Conservation (phyloP, 2,797 vertebrate genomes). For the Paedocypris micromegethes region DNA sequence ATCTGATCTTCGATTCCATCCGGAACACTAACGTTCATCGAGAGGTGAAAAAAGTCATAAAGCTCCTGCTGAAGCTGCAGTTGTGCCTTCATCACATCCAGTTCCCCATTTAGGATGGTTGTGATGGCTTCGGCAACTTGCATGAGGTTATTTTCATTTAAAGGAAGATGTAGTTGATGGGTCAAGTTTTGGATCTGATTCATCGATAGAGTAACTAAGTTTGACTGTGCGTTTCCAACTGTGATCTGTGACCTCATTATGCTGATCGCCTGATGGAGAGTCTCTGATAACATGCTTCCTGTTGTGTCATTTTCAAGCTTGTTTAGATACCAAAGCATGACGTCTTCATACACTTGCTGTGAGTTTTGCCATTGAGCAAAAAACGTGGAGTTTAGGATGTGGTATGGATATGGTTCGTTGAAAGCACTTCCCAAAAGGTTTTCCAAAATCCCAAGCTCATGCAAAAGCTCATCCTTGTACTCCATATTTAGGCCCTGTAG, state of each 20-base stretch:
- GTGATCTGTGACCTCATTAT: slow-evolving; percentile 59
- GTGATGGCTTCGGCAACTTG: slow-evolving; percentile 51
- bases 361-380: slow-evolving; percentile 36
- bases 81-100: slow-evolving; percentile 43
- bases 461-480: slow-evolving; percentile 53
- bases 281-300: slow-evolving; percentile 48
- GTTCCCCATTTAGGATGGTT: slow-evolving; percentile 46
- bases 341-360: slow-evolving; percentile 52
- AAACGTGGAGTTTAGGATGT: slow-evolving; percentile 47
- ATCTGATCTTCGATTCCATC: slow-evolving; percentile 49
- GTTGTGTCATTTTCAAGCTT: slow-evolving; percentile 60
- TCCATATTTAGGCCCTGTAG: slow-evolving; percentile 53
- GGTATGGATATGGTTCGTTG: slow-evolving; percentile 45
- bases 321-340: slow-evolving; percentile 65
- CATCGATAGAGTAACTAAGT: slow-evolving; percentile 52
- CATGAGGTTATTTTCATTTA: slow-evolving; percentile 54
- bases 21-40: slow-evolving; percentile 48
- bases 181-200: slow-evolving; percentile 49
- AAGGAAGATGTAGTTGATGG: slow-evolving; percentile 52
- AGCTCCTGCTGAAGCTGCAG: slow-evolving; percentile 49
- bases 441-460: slow-evolving; percentile 60
- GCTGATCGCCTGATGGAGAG: slow-evolving; percentile 56
- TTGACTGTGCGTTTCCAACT: slow-evolving; percentile 45
- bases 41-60: background rate
- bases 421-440: slow-evolving; percentile 53